Conservation (phyloP, 1,140 invertebrate species). For the Lepidurus couesii region DNA sequence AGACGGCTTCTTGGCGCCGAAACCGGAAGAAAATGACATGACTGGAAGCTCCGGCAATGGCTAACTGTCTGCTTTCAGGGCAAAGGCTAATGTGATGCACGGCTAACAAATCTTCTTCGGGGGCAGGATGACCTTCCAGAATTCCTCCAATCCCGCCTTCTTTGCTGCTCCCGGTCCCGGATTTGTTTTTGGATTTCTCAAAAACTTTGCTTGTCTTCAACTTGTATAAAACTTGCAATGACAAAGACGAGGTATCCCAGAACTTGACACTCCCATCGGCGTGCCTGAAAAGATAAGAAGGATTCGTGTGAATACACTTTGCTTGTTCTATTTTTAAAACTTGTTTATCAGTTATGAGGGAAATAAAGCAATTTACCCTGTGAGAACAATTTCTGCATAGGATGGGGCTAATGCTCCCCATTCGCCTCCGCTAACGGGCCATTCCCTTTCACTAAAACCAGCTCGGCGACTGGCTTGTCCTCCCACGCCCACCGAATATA, state of each 20-base stretch:
- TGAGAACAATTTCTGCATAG: slow-evolving; percentile 94
- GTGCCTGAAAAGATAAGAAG: slow-evolving; percentile 56
- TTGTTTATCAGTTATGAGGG: not conserved
- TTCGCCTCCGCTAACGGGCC: slow-evolving; percentile 89
- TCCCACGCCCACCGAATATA: slow-evolving; percentile 73
- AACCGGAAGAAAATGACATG: slow-evolving; percentile 95
- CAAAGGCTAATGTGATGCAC: slow-evolving; percentile 87
- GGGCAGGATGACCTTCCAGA: slow-evolving; percentile 47
- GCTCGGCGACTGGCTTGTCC: slow-evolving; percentile 59
- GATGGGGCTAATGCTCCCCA: slow-evolving; percentile 89
- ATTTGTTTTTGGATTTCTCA: slow-evolving; percentile 56
- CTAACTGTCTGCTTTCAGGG: slow-evolving; percentile 82
- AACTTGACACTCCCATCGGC: slow-evolving; percentile 94
- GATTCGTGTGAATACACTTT: not conserved
- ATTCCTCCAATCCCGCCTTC: slow-evolving; percentile 41
- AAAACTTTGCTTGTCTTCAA: slow-evolving; percentile 94
- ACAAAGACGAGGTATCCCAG: slow-evolving; percentile 93
- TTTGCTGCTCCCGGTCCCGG: slow-evolving; percentile 15
- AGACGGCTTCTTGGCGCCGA: slow-evolving; percentile 76
- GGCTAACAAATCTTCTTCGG: slow-evolving; percentile 84
- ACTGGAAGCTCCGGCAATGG: slow-evolving; percentile 79
- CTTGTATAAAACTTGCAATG: slow-evolving; percentile 93
- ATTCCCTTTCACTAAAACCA: slow-evolving; percentile 89
- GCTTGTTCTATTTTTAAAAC: too few species aligned
- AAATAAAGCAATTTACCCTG: slow-evolving; percentile 59